A percentile compares a stretch with the other conserved stretches of the same genome.
phyloP scores from a whole-genome alignment of 2,888 invertebrate species.

The Cosmia pyralina region DNA sequence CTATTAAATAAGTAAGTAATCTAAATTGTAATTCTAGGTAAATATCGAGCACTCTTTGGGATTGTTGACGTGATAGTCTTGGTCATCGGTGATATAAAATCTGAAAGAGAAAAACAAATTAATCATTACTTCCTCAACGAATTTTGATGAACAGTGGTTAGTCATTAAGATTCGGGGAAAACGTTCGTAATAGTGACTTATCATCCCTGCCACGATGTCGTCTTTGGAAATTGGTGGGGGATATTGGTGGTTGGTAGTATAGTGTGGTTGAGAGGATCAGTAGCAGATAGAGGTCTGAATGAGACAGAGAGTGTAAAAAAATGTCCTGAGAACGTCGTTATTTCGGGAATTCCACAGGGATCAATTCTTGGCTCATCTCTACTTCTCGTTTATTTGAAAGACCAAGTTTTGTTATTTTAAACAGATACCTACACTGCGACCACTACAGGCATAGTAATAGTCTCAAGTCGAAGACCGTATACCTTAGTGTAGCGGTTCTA shows the following conservation, averaged over 20 bases:
- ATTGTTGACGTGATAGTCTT: neutral
- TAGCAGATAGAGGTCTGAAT: neutral
- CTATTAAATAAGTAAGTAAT: neutral
- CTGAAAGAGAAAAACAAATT: slow-evolving; percentile 41
- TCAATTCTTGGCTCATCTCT: neutral
- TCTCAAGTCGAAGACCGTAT: neutral
- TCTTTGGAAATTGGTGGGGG: neutral
- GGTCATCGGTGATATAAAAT: slow-evolving; percentile 44
- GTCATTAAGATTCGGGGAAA: neutral
- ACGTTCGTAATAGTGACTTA: neutral
- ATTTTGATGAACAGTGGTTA: neutral
- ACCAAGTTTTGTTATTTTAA: neutral
- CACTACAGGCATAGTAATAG: neutral
- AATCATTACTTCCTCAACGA: neutral
- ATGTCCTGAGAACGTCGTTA: neutral
- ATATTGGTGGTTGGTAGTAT: neutral
- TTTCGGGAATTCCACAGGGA: slow-evolving; percentile 4
- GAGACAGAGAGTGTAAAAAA: neutral
- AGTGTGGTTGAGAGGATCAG: neutral
- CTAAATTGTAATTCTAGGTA: slow-evolving; percentile 30
- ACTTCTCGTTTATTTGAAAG: neutral
- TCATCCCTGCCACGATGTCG: neutral
- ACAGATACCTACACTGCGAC: neutral
- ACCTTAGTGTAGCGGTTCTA: neutral
- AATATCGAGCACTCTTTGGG: slow-evolving; percentile 29